Percentiles rank a stretch among this genome's conserved stretches.
phyloP scores from a whole-genome alignment of 2,113 vertebrate genomes.

The Petrocephalus microphthalmus region DNA sequence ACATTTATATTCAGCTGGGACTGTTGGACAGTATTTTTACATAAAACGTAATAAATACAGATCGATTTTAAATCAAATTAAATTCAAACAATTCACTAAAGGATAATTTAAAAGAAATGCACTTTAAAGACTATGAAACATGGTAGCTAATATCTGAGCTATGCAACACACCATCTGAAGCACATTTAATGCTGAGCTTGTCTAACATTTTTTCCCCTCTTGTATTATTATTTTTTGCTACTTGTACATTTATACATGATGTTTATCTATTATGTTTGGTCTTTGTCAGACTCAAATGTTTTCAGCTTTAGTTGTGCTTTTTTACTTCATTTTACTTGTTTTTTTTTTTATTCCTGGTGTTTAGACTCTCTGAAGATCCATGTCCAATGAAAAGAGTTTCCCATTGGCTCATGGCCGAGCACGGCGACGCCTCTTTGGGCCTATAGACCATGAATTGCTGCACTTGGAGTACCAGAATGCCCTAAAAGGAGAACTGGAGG shows the following conservation, averaged over 20 bases:
- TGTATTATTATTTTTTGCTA: not conserved
- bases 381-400: constrained; percentile 50
- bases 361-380: constrained; percentile 36
- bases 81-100: not conserved
- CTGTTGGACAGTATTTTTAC: not conserved
- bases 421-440: constrained; percentile 78
- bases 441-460: constrained; percentile 72
- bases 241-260: not conserved
- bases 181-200: not conserved
- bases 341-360: not conserved
- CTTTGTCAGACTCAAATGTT: not conserved
- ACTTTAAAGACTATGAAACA: not conserved
- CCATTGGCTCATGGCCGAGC: constrained; percentile 36
- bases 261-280: not conserved
- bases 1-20: not conserved
- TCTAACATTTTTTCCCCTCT: not conserved
- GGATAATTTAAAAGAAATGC: not conserved
- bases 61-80: not conserved
- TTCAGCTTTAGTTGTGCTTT: not conserved
- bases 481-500: constrained; percentile 63
- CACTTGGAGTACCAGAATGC: constrained; percentile 53
- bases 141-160: not conserved
- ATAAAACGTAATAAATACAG: not conserved
- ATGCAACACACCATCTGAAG: not conserved
- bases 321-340: not conserved